phyloP scores from a whole-genome alignment of 1,140 invertebrate species.

The Cotesia chilonis region DNA sequence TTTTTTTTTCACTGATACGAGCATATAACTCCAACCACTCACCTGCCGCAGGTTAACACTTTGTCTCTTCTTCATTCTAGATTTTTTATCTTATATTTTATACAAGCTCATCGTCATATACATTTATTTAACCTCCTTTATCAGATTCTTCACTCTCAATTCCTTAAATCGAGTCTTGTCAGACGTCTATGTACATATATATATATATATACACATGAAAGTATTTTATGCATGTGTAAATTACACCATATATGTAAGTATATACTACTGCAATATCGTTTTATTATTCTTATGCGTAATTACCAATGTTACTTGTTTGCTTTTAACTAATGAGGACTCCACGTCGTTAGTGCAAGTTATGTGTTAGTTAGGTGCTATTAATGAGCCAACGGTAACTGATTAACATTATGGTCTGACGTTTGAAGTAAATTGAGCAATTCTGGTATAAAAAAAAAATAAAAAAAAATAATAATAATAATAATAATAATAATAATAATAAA shows the following conservation, averaged over 20 bases:
- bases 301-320: slow-evolving; percentile 20
- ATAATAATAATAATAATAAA: too few relatives aligned
- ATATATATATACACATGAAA: too few relatives aligned
- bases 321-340: slow-evolving; percentile 11
- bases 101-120: background rate
- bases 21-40: slow-evolving; percentile 45
- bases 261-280: slow-evolving; percentile 5
- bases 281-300: slow-evolving; percentile 4
- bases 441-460: too few relatives aligned
- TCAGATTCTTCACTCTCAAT: slow-evolving; percentile 32
- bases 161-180: slow-evolving; percentile 26
- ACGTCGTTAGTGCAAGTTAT: slow-evolving; percentile 13
- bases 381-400: background rate
- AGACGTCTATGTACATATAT: too few relatives aligned
- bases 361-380: slow-evolving; percentile 7
- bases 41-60: slow-evolving; percentile 45
- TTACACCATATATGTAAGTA: too few relatives aligned
- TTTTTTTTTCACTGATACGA: background rate
- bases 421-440: background rate
- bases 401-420: background rate
- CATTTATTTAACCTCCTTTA: slow-evolving; percentile 32
- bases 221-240: too few relatives aligned
- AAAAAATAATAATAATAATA: too few relatives aligned
- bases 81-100: background rate
- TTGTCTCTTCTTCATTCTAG: slow-evolving; percentile 13